phyloP scores from a whole-genome alignment of 2,113 vertebrate genomes.

The Todiramphus saurophagus region DNA sequence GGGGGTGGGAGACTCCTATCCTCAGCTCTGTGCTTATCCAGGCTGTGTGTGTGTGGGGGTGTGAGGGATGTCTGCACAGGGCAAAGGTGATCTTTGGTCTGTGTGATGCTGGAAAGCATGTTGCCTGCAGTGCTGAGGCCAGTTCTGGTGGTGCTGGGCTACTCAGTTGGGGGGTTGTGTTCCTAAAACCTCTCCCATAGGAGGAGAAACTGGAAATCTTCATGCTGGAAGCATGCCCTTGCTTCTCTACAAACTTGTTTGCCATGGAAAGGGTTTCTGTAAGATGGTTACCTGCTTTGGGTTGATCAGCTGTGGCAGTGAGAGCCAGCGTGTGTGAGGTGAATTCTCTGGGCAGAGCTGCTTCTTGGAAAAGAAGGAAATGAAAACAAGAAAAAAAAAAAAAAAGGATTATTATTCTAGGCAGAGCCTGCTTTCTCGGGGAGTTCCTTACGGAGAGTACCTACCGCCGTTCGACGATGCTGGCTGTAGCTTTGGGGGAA shows the following conservation, averaged over 20 bases:
- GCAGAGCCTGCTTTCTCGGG: background rate
- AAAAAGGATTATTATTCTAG: background rate
- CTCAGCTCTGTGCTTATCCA: rapidly evolving
- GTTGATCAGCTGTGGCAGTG: background rate
- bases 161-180: background rate
- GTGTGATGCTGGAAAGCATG: rapidly evolving
- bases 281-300: background rate
- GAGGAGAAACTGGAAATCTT: background rate
- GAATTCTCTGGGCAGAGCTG: background rate
- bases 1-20: too few relatives aligned
- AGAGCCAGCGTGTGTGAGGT: background rate
- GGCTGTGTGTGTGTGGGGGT: background rate
- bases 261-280: background rate
- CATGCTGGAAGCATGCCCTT: background rate
- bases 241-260: background rate
- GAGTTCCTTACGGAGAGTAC: background rate
- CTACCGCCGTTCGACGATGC: rapidly evolving
- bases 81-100: background rate
- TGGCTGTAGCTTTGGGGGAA: background rate
- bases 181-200: background rate
- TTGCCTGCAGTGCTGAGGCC: background rate
- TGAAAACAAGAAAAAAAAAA: background rate
- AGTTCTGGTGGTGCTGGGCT: background rate
- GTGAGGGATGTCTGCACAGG: background rate
- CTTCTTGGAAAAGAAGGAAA: background rate